Evolutionary conservation across 2,797 vertebrate genomes (phyloP).

Genomic region (Leptoclinus maculatus): DNA sequence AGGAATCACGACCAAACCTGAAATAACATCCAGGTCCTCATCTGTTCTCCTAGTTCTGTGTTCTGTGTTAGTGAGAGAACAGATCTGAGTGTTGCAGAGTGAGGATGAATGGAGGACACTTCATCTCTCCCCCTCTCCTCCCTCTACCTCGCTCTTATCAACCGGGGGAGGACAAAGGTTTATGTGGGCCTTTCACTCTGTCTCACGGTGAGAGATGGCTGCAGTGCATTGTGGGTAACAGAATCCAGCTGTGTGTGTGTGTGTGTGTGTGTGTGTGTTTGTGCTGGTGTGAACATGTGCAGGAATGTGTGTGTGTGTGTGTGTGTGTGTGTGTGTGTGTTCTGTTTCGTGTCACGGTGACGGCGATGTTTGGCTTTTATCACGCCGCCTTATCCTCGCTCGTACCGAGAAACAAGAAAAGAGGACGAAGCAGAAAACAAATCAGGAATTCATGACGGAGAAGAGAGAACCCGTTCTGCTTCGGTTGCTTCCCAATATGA

Average conservation of each 20-base stretch:
- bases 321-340: constrained; percentile 20
- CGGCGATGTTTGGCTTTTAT: constrained; percentile 44
- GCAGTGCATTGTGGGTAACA: constrained; percentile 82
- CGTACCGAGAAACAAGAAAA: constrained; percentile 16
- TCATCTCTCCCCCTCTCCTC: no score
- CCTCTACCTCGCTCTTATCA: constrained; percentile 38
- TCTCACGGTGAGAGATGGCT: constrained; percentile 71
- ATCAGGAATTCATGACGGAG: constrained; percentile 7
- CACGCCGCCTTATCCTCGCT: constrained; percentile 12
- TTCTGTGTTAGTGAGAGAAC: no score
- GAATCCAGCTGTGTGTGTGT: constrained; percentile 74
- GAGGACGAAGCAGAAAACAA: constrained; percentile 19
- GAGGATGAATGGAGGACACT: no score
- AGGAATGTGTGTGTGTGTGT: constrained; percentile 53
- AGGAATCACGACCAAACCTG: no score
- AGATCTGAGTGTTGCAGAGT: no score
- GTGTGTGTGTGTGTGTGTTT: constrained; percentile 23
- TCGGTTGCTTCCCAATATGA: no score
- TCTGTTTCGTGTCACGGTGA: constrained; percentile 57
- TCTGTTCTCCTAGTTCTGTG: no score
- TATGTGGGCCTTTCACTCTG: constrained; percentile 64
- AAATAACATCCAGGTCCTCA: no score
- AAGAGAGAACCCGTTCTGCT: constrained; percentile 31
- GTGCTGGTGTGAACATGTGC: constrained; percentile 38
- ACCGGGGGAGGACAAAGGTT: constrained; percentile 56